Base-by-base conservation (phyloP, 2,113 vertebrate genomes). In the Tinamus guttatus region DNA sequence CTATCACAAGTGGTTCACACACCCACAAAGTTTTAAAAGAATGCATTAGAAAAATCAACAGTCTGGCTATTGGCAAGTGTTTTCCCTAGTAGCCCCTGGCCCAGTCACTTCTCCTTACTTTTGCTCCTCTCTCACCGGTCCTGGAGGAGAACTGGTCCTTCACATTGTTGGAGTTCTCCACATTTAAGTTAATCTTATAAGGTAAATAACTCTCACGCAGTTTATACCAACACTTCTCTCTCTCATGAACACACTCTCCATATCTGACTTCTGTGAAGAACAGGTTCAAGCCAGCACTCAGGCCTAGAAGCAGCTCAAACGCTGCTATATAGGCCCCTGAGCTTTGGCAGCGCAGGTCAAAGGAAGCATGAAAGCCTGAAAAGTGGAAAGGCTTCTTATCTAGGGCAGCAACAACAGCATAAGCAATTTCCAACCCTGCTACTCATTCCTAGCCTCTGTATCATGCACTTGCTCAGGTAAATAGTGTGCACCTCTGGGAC, bases 361-460 rank as follows among this genome's bases (percentile, higher is more conserved):
- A 51, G 90, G 77, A 2, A 73, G 79, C 63, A 28, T 7, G 1
- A 45, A 1, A 27, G 38, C 41, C 51, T 25, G 19, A 25, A 27
- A 0, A 78, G 76, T 6, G 59, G 76, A 52, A 54, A 78, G 77
- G 52, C 36, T 74, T 58, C 70, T 77, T 56, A 58, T 92, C 47
- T 64, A 84, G 86, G 86, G 65, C 92, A 95, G 59, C 80, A 85
- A 30, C 60, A 91, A 3, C 38, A 67, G 47, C 25, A 0, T 1
- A 13, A 89, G 78, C 74, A 81, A 60, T 65, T 75, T 83, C 93
- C 86, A 91, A 91, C n/a, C 81, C 70, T 70, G 73, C 25, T 41
- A 32, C 24, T 93, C 94, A 91, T 94, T 95, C 95, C 93, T 87
- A 87, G 58, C 81, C 47, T 89, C 81, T 85, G 81, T 6, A 34